Percentiles rank a stretch among this genome's conserved stretches.
Evolutionary conservation across 2,113 vertebrate genomes (phyloP).

Genomic region (Dipodomys stephensi): DNA sequence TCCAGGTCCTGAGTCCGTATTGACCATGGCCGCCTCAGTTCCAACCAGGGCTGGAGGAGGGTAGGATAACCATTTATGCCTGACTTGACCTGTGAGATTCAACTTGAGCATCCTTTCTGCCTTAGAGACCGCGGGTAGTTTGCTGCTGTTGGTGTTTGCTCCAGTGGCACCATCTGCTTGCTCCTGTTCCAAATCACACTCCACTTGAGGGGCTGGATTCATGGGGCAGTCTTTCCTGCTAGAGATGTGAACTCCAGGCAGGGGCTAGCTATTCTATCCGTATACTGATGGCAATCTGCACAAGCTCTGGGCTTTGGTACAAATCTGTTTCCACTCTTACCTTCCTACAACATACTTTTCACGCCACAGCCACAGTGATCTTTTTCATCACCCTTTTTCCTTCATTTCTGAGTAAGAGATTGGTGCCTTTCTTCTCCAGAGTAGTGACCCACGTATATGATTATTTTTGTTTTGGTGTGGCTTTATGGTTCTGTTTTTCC

Average conservation of each 20-base stretch:
- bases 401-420: background rate
- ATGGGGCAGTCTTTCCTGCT: background rate
- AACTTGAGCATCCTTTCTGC: background rate
- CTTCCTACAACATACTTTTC: background rate
- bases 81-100: background rate
- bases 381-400: background rate
- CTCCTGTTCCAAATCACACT: background rate
- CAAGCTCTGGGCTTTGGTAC: background rate
- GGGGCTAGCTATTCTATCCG: background rate
- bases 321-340: background rate
- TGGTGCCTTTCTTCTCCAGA: background rate
- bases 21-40: background rate
- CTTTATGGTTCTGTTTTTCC: background rate
- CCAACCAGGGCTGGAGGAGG: background rate
- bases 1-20: background rate
- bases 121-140: background rate
- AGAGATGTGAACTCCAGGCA: background rate
- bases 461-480: background rate
- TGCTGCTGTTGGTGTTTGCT: rapidly evolving
- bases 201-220: background rate
- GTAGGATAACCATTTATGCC: background rate
- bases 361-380: too few species aligned
- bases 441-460: background rate
- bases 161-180: rapidly evolving
- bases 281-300: background rate